Base-by-base conservation (phyloP, 1,140 invertebrate genomes). In the Drosophila nikananu region DNA sequence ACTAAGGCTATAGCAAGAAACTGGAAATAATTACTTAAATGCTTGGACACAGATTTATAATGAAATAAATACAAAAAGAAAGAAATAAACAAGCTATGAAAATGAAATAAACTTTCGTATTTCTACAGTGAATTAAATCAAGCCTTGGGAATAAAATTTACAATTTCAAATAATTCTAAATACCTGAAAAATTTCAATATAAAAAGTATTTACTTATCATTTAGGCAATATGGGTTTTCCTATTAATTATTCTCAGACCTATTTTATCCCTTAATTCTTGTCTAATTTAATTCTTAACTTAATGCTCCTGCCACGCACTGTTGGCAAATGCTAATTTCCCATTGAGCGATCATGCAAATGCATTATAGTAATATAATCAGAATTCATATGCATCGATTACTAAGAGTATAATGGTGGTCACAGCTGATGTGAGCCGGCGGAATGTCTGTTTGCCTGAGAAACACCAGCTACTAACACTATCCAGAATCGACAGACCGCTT, bases 381-480 rank as follows among this genome's bases (percentile, higher is more conserved):
- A 41, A 73, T 72, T 46, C 66, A 57, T 49, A 72, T 41, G 70
- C 67, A 72, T 72, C 66, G 71, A 72, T 59, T 59, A 71, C 66
- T 21, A 21, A 49, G 19, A 32, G 51, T 71, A 59, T 59, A 49
- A 49, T 72, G 48, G 7, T 72, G 66, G 70, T 73, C 70, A 73
- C 68, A 72, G 68, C 70, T 72, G 66, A 72, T 72, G 51, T 41
- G 44, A 72, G 70, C 35, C 19, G 66, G 57, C 55, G 41, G 41
- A 49, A 41, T 37, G 52, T 57, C 39, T 67, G 67, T 67, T 71
- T 71, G 32, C 49, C 39, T 67, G 23, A 39, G 52, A 46, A 55
- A 55, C 15, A 19, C 27, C 13, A 21, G 44, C 12, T 35, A 59
- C 70, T 35, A 73, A 49, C 44, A 49, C 44, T 72, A 72, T 49